phyloP scores from a whole-genome alignment of 2,888 invertebrate genomes.

The Sylvicola fuscatus region DNA sequence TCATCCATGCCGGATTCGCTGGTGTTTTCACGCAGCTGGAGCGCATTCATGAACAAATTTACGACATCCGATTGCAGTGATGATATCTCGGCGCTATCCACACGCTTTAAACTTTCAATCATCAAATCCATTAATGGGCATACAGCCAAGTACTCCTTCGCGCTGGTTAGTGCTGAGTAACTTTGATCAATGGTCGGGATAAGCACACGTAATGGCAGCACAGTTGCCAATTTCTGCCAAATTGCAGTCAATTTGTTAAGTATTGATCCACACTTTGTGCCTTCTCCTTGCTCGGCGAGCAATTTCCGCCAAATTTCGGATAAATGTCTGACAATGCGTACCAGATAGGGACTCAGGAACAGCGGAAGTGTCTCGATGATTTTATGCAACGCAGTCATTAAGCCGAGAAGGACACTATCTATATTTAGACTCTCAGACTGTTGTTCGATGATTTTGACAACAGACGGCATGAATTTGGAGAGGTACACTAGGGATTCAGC shows the following conservation, averaged over 20 bases:
- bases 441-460: constrained; percentile 40
- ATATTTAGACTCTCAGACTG: constrained; percentile 38
- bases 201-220: constrained; percentile 51
- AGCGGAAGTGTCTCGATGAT: constrained; percentile 61
- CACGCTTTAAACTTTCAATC: constrained; percentile 40
- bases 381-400: constrained; percentile 59
- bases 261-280: constrained; percentile 31
- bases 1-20: too few species aligned
- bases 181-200: constrained; percentile 50
- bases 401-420: constrained; percentile 33
- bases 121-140: constrained; percentile 55
- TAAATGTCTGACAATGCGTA: constrained; percentile 43
- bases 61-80: constrained; percentile 45
- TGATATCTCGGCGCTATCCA: not conserved
- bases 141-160: constrained; percentile 36
- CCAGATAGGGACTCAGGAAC: constrained; percentile 71
- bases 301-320: constrained; percentile 35
- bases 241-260: constrained; percentile 36
- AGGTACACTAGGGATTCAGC: constrained; percentile 53
- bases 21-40: constrained; percentile 35
- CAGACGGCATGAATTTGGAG: constrained; percentile 58
- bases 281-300: constrained; percentile 15
- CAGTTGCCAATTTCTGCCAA: constrained; percentile 42
- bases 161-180: constrained; percentile 37
- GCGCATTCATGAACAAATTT: constrained; percentile 48